phyloP scores from a whole-genome alignment of 2,797 vertebrate species.

The Zonotrichia albicollis region DNA sequence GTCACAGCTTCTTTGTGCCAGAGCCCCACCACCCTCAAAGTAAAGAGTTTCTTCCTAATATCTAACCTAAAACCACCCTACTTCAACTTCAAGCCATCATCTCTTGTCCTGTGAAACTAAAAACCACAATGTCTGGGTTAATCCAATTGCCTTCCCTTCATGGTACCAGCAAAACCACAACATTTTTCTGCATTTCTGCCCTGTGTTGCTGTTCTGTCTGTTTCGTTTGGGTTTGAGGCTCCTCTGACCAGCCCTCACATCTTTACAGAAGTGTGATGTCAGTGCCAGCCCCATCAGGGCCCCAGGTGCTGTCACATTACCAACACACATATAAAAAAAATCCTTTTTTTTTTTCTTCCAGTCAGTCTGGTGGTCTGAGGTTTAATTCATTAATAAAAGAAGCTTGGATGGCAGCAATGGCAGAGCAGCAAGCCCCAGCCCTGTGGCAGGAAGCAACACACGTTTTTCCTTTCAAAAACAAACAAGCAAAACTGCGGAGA shows the following conservation, averaged over 20 bases:
- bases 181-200: neutral
- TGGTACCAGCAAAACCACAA: neutral
- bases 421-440: conserved; percentile 60
- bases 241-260: neutral
- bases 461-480: conserved; percentile 77
- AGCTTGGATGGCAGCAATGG: conserved; percentile 65
- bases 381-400: conserved; percentile 29
- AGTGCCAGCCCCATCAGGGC: neutral
- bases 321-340: neutral
- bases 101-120: neutral
- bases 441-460: conserved; percentile 72
- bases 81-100: neutral
- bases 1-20: neutral
- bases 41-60: neutral
- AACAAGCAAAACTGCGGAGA: conserved; percentile 72
- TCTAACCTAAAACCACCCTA: neutral
- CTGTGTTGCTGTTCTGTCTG: neutral
- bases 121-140: neutral
- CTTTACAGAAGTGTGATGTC: neutral
- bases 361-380: neutral
- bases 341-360: neutral
- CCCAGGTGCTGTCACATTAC: neutral
- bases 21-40: neutral
- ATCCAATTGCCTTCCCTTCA: neutral
- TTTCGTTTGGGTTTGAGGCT: neutral